These are phyloP conservation scores for Aphelocoma californica DNA, from an alignment of 2,797 vertebrate genomes.

Conservation along the genomic window DNA sequence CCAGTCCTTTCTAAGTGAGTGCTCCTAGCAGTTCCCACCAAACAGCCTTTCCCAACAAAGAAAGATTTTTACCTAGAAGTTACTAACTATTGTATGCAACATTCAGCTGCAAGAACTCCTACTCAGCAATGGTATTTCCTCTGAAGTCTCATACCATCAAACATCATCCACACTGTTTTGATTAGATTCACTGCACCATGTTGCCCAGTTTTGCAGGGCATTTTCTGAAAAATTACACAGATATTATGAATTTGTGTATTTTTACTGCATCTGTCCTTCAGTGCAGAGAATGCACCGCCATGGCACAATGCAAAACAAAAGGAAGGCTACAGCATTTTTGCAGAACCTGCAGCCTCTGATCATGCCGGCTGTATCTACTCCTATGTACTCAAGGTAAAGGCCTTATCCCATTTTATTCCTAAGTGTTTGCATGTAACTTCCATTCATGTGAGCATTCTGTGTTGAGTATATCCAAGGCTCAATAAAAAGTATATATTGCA, in stretches of 20 bases:
- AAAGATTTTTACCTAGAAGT: neutral
- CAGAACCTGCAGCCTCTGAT: neutral
- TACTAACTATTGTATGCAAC: neutral
- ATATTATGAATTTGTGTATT: neutral
- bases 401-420: neutral
- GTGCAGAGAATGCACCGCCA: neutral
- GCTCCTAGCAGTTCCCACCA: neutral
- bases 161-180: neutral
- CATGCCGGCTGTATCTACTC: neutral
- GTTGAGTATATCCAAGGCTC: neutral
- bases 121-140: neutral
- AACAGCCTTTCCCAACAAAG: neutral
- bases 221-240: neutral
- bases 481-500: neutral
- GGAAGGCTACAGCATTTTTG: neutral
- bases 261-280: neutral
- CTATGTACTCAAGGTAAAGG: neutral
- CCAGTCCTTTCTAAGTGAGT: neutral
- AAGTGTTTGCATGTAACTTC: neutral
- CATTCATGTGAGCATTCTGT: neutral
- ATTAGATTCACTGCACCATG: neutral
- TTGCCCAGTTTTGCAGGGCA: neutral
- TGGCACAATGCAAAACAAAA: neutral
- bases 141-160: neutral
- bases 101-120: neutral